Evolutionary conservation across 2,797 vertebrate genomes (phyloP).

Genomic region (Alcedo atthis): DNA sequence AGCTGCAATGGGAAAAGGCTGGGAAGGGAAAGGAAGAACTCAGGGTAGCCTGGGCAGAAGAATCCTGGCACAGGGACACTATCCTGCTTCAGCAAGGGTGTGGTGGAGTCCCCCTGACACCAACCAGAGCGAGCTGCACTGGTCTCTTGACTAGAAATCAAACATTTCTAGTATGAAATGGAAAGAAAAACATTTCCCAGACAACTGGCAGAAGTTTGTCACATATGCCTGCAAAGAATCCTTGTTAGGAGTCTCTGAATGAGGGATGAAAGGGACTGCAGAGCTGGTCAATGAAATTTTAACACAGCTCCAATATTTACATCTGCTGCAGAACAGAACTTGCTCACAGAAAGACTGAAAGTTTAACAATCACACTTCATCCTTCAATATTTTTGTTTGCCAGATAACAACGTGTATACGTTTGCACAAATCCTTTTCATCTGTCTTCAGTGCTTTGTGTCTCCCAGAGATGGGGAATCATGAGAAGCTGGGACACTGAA

Average conservation of each 20-base stretch:
- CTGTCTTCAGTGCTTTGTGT: neutral
- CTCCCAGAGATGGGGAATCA: neutral
- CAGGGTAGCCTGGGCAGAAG: neutral
- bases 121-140: neutral
- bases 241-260: neutral
- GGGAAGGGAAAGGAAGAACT: neutral
- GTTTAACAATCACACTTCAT: neutral
- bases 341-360: neutral
- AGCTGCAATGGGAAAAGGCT: neutral
- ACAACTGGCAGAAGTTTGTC: neutral
- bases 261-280: slow-evolving; percentile 2
- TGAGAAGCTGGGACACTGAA: neutral
- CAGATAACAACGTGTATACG: neutral
- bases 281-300: neutral
- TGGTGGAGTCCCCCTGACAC: neutral
- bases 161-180: neutral
- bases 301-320: slow-evolving; percentile 34
- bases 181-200: neutral
- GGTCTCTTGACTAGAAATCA: neutral
- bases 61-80: neutral
- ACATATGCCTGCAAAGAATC: neutral
- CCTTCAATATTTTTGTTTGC: neutral
- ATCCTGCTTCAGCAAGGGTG: neutral
- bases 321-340: neutral
- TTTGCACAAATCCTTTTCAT: neutral